These are phyloP conservation scores for Progne subis DNA, from an alignment of 2,113 vertebrate genomes.

Conservation along the genomic window DNA sequence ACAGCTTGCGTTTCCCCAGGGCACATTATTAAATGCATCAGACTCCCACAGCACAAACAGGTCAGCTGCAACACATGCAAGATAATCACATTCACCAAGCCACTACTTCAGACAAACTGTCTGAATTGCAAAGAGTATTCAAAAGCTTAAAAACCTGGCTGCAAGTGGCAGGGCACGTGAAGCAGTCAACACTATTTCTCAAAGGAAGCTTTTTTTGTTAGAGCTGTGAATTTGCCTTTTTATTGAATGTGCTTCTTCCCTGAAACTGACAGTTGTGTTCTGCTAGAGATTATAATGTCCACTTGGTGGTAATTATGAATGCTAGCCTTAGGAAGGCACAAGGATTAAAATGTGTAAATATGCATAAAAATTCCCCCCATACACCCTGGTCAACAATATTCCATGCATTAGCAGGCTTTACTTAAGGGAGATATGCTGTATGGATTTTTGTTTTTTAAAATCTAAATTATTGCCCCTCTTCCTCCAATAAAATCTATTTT, in stretches of 20 bases:
- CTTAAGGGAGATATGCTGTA: not conserved
- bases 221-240: not conserved
- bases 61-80: not conserved
- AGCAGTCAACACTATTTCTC: not conserved
- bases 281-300: not conserved
- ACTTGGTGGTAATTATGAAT: not conserved
- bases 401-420: not conserved
- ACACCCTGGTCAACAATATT: not conserved
- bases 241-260: not conserved
- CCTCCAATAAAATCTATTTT: not conserved
- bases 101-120: not conserved
- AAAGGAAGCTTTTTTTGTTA: not conserved
- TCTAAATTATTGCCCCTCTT: fast-evolving
- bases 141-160: not conserved
- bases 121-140: not conserved
- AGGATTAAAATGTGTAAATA: not conserved
- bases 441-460: not conserved
- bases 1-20: not conserved
- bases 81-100: not conserved
- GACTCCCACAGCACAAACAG: not conserved
- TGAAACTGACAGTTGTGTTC: not conserved
- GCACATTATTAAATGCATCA: not conserved
- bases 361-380: not conserved
- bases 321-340: not conserved
- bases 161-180: not conserved